Conservation (phyloP, 2,888 invertebrate species). For the Lathronympha strigana region DNA sequence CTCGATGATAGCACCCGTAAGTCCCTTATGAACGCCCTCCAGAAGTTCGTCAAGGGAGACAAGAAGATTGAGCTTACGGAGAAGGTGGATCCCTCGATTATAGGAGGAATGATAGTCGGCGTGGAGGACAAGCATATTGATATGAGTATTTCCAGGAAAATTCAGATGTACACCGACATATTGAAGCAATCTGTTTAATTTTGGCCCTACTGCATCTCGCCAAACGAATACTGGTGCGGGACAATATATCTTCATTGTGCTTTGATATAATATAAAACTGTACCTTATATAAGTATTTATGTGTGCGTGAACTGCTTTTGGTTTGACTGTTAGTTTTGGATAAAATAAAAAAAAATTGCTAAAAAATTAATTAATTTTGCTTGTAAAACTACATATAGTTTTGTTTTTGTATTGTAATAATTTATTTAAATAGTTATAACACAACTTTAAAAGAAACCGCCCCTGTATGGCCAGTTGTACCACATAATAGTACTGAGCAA, state of each 20-base stretch:
- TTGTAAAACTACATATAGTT: neutral
- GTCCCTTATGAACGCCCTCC: conserved; percentile 60
- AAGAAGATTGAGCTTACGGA: conserved; percentile 69
- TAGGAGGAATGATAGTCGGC: conserved; percentile 73
- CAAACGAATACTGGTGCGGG: neutral
- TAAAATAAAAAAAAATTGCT: neutral
- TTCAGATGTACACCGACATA: conserved; percentile 68
- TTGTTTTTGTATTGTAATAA: conserved; percentile 27
- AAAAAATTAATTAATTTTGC: neutral
- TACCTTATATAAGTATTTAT: too few species aligned
- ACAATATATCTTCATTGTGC: neutral
- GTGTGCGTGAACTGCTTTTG: too few species aligned
- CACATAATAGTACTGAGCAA: conserved; percentile 59
- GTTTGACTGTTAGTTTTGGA: neutral
- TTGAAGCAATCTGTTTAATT: conserved; percentile 59
- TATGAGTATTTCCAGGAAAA: conserved; percentile 66
- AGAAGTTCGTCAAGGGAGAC: conserved; percentile 61
- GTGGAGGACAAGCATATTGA: conserved; percentile 74
- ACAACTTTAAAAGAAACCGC: conserved; percentile 39
- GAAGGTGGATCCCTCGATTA: conserved; percentile 63
- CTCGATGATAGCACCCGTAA: conserved; percentile 56
- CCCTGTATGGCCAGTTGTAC: conserved; percentile 63
- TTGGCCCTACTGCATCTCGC: conserved; percentile 33
- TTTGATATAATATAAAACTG: neutral
- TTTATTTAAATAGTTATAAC: conserved; percentile 18